A percentile compares a stretch with the other conserved stretches of the same genome.
Conservation (phyloP, 1,140 invertebrate genomes). For the Macrocentrus cingulum region DNA sequence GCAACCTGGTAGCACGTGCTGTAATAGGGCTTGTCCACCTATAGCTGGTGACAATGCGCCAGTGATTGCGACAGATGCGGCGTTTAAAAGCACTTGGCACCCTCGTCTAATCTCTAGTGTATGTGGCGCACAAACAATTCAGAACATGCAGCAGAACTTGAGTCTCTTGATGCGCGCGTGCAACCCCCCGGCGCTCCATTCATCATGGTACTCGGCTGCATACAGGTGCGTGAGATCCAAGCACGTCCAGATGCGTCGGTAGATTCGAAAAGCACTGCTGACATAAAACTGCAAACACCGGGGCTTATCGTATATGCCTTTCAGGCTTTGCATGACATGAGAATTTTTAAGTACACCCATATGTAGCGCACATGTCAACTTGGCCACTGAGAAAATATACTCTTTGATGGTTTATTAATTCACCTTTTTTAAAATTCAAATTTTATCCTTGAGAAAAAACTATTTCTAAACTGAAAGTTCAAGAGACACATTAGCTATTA, state of each 20-base stretch:
- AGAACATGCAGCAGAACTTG: constrained; percentile 1
- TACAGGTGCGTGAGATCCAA: background rate
- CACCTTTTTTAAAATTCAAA: too few species aligned
- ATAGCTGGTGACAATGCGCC: constrained; percentile 2
- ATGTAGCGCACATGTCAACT: constrained; percentile 10
- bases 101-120: background rate
- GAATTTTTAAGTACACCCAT: constrained; percentile 8
- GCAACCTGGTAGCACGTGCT: constrained; percentile 4
- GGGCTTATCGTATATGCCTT: constrained; percentile 7
- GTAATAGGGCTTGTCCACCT: background rate
- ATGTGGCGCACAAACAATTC: background rate
- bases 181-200: background rate
- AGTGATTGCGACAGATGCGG: constrained; percentile 13
- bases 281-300: constrained; percentile 17
- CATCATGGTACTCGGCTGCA: background rate
- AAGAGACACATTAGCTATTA: too few species aligned
- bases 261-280: constrained; percentile 3
- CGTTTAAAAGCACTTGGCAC: constrained; percentile 8
- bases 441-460: too few species aligned
- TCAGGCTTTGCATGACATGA: background rate
- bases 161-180: background rate
- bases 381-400: too few species aligned
- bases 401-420: too few species aligned
- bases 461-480: too few species aligned
- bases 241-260: background rate